Evolutionary conservation across 1,140 invertebrate genomes (phyloP).

Genomic region (Meloidogyne chitwoodi): DNA sequence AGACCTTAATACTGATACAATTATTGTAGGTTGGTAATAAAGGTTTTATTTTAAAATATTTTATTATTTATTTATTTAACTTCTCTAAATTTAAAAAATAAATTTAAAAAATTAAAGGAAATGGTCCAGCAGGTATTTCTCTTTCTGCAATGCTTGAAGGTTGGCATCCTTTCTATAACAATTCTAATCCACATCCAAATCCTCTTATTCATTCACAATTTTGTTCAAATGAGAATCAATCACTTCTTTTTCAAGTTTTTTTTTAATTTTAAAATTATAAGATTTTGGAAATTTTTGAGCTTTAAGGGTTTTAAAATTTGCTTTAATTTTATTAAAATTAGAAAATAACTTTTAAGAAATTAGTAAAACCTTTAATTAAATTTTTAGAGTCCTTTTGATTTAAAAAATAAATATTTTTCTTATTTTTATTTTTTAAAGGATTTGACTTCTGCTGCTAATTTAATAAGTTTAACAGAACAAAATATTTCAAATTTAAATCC

Average conservation of each 20-base stretch:
- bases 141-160: slow-evolving; percentile 53
- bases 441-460: not conserved
- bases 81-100: not conserved
- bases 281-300: too few species aligned
- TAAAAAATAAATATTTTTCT: too few species aligned
- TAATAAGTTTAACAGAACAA: not conserved
- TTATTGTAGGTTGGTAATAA: not conserved
- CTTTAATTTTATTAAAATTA: too few species aligned
- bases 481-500: not conserved
- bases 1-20: slow-evolving; percentile 1
- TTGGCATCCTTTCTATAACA: slow-evolving; percentile 50
- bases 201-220: slow-evolving; percentile 31
- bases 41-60: not conserved
- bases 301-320: too few species aligned
- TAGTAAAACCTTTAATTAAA: too few species aligned
- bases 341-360: too few species aligned
- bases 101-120: slow-evolving; percentile 38
- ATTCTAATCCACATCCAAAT: slow-evolving; percentile 40
- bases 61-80: not conserved
- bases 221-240: not conserved
- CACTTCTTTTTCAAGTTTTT: not conserved
- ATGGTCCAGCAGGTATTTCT: slow-evolving; percentile 53
- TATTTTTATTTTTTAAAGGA: not conserved
- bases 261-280: not conserved
- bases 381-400: too few species aligned